Evolutionary conservation across 2,113 vertebrate species (phyloP), one percentile per base, ranked within the genome.

Genomic region (Mormyrus iriodes): DNA sequence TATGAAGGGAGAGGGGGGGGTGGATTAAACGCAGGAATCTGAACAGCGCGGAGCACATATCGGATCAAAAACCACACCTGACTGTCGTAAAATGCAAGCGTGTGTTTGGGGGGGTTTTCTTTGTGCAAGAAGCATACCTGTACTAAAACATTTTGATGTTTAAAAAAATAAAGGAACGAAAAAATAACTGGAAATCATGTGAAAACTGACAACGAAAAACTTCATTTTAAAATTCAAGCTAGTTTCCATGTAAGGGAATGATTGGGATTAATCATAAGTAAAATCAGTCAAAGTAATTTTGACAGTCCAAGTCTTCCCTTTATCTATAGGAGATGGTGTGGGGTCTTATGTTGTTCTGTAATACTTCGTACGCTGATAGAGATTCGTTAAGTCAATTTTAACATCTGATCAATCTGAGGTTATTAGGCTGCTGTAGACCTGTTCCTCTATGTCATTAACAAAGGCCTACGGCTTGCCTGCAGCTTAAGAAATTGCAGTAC

Each of bases 21-120:
- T 27, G 31, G 69, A 88, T 88, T 83, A 53, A 53, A 88, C 46
- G 31, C 82, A 85, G 17, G 65, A 84, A 42, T 35, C n/a, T 31
- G 48, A 88, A 61, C 2, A 4, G 19, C 8, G n/a, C 17, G 12
- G 65, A 88, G 48, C 13, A 53, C 4, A 69, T 35, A 8, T 10
- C 8, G 53, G 52, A 84, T 79, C 76, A 89, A 89, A 89, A 39
- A 85, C 52, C 27, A 17, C 17, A 35, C n/a, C 9, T 42, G 49
- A 49, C 42, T 27, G 51, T 39, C 27, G 83, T 51, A 86, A 53
- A 86, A 86, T 55, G n/a, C 85, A 55, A 7, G 17, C 51, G 8
- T 55, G 5, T 49, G 48, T 35, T 82, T 82, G 39, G 27, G 27
- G 27, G 27, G 51, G 51, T 53, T 46, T 85, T 35, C 15, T 86